Percentiles rank a stretch among this genome's conserved stretches.
phyloP scores from a whole-genome alignment of 2,888 invertebrate species.

The Eumerus sabulonum region DNA sequence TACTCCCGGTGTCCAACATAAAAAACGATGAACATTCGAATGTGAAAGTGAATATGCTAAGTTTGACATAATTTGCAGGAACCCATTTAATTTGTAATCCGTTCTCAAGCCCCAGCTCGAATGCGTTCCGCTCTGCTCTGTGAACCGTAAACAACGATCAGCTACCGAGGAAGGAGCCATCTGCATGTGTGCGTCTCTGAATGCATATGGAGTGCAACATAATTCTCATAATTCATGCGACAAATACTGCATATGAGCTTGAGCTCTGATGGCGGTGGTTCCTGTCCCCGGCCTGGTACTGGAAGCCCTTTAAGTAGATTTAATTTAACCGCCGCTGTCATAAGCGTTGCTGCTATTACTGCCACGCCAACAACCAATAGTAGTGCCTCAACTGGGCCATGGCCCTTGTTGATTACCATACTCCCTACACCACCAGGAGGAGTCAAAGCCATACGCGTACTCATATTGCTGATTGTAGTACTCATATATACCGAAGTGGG shows the following conservation, averaged over 20 bases:
- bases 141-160: conserved; percentile 36
- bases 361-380: conserved; percentile 8
- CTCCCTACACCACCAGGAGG: conserved; percentile 21
- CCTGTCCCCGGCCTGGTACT: neutral
- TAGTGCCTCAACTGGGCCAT: conserved; percentile 42
- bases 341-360: neutral
- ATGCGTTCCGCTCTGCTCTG: too few relatives aligned
- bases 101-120: too few relatives aligned
- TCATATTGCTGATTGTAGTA: too few relatives aligned
- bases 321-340: conserved; percentile 57
- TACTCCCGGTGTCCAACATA: conserved; percentile 19
- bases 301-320: conserved; percentile 61
- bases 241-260: conserved; percentile 62
- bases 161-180: conserved; percentile 33
- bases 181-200: conserved; percentile 4
- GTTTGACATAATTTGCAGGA: conserved; percentile 68
- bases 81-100: conserved; percentile 64
- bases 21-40: conserved; percentile 23
- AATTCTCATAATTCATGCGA: conserved; percentile 65
- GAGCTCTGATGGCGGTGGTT: conserved; percentile 2
- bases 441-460: too few relatives aligned
- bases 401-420: conserved; percentile 45
- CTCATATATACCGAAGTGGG: conserved; percentile 39
- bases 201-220: conserved; percentile 40
- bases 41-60: conserved; percentile 60